A percentile compares a stretch with the other conserved stretches of the same genome.
phyloP scores from a whole-genome alignment of 2,113 vertebrate species.

The human region GRCh38 chr1:176947501-176948000 shows the following conservation, averaged over 20 bases:
- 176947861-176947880: background rate
- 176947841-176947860: background rate
- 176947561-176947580: background rate
- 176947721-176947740: background rate
- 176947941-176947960: constrained; percentile 39
- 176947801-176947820: background rate
- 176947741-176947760: background rate
- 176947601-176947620: background rate
- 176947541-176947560: background rate
- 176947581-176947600: background rate
- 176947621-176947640: background rate
- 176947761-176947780: accelerated
- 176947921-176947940: constrained; percentile 3
- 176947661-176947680: background rate
- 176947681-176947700: background rate
- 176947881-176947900: background rate
- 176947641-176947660: background rate
- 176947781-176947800: background rate
- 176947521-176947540: background rate
- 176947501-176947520: background rate
- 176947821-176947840: accelerated
- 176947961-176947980: background rate
- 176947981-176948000: constrained; percentile 40
- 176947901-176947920: background rate
- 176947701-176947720: background rate